These are phyloP conservation scores for Semotilus atromaculatus DNA, from an alignment of 2,797 vertebrate genomes.

Conservation along the genomic window DNA sequence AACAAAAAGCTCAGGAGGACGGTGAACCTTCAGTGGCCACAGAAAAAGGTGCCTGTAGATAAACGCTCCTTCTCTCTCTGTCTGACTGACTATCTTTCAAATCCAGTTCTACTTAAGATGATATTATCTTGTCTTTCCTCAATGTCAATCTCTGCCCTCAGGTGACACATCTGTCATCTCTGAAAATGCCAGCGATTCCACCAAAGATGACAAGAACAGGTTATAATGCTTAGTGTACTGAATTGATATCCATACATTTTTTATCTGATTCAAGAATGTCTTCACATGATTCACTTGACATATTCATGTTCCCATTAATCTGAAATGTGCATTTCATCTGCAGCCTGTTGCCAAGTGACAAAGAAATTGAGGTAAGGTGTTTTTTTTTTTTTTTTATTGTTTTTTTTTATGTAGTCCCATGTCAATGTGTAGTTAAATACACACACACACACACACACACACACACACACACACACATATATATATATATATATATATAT, in stretches of 20 bases:
- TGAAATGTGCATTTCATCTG: slow-evolving; percentile 55
- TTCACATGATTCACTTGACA: slow-evolving; percentile 19
- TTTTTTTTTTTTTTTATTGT: neutral
- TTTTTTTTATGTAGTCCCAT: neutral
- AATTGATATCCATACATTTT: slow-evolving; percentile 12
- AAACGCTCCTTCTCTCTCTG: neutral
- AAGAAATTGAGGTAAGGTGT: slow-evolving; percentile 89
- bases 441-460: too few species aligned
- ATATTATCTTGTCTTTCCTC: neutral
- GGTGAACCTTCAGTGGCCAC: slow-evolving; percentile 53
- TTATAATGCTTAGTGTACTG: slow-evolving; percentile 43
- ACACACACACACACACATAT: too few species aligned
- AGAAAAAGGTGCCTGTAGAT: slow-evolving; percentile 68
- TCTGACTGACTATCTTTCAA: slow-evolving; percentile 1
- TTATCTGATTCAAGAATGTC: neutral
- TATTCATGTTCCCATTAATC: slow-evolving; percentile 11
- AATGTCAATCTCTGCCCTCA: slow-evolving; percentile 47
- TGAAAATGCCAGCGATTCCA: slow-evolving; percentile 60
- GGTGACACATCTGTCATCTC: slow-evolving; percentile 64
- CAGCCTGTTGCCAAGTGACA: slow-evolving; percentile 86
- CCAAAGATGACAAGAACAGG: slow-evolving; percentile 71
- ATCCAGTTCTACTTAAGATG: neutral
- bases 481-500: too few species aligned
- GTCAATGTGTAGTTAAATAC: neutral
- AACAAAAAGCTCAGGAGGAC: slow-evolving; percentile 66